Percentiles rank a stretch among this genome's conserved stretches.
Conservation (phyloP, 2,888 invertebrate genomes). For the Agriopis leucophaearia region DNA sequence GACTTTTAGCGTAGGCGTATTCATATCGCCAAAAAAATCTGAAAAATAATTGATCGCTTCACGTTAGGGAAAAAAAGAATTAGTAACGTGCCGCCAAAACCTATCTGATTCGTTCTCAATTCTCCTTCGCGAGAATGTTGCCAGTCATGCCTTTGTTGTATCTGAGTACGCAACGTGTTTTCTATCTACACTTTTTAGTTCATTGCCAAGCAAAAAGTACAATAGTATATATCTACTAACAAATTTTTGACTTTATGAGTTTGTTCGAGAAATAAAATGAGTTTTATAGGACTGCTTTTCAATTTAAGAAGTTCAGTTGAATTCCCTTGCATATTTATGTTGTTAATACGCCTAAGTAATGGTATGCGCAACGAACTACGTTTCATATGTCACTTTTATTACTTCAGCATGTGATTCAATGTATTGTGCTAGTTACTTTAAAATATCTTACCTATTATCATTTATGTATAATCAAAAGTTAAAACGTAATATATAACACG, state of each 20-base stretch:
- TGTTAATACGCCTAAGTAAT: no score
- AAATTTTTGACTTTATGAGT: background rate
- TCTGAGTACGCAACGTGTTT: conserved; percentile 15
- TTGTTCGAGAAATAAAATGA: background rate
- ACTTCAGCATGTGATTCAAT: no score
- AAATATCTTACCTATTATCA: no score
- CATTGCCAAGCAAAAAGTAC: conserved; percentile 3
- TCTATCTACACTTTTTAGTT: conserved; percentile 10
- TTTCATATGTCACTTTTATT: background rate
- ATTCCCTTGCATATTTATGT: background rate
- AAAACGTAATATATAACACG: no score
- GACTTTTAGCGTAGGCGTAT: conserved; percentile 54
- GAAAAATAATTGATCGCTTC: conserved; percentile 49
- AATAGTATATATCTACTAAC: no score
- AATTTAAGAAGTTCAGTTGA: background rate
- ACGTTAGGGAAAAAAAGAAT: conserved; percentile 44
- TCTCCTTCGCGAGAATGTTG: conserved; percentile 36
- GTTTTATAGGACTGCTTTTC: background rate
- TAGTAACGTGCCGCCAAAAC: conserved; percentile 26
- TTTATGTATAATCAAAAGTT: no score
- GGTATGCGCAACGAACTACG: no score
- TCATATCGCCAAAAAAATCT: conserved; percentile 54
- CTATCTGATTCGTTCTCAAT: conserved; percentile 47
- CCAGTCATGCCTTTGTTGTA: conserved; percentile 41
- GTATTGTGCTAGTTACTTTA: no score